Evolutionary conservation across 2,113 vertebrate genomes (phyloP).

Genomic region (Lophotis ruficrista): DNA sequence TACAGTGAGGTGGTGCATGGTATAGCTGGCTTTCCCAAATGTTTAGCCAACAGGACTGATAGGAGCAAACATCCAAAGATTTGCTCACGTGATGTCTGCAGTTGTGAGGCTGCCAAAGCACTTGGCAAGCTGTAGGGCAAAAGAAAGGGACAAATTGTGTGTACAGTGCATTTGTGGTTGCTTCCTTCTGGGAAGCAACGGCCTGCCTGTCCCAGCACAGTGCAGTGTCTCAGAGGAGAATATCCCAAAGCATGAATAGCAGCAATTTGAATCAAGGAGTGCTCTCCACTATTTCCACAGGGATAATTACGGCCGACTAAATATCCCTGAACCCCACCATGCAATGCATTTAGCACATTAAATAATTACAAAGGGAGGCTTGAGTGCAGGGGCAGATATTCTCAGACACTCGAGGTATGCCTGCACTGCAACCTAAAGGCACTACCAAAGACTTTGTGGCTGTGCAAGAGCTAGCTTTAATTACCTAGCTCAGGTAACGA

Average conservation of each 20-base stretch:
- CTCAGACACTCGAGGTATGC: neutral
- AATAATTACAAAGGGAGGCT: neutral
- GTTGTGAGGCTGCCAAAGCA: neutral
- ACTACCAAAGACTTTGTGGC: neutral
- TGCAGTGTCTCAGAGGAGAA: neutral
- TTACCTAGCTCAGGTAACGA: constrained; percentile 6
- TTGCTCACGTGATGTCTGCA: neutral
- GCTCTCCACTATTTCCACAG: neutral
- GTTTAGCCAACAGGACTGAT: neutral
- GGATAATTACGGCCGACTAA: neutral
- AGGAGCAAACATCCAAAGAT: neutral
- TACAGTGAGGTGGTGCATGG: neutral
- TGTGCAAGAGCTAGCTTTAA: neutral
- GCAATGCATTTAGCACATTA: neutral
- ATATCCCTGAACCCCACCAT: neutral
- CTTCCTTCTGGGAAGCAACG: neutral
- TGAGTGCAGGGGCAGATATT: neutral
- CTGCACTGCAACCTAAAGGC: neutral
- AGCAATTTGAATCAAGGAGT: neutral
- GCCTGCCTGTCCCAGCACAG: neutral
- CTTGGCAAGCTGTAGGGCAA: neutral
- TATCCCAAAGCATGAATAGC: neutral
- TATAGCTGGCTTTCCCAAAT: neutral
- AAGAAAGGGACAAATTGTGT: neutral
- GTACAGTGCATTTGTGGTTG: neutral